phyloP scores from a whole-genome alignment of 1,140 invertebrate species.

The Melipona quadrifasciata region DNA sequence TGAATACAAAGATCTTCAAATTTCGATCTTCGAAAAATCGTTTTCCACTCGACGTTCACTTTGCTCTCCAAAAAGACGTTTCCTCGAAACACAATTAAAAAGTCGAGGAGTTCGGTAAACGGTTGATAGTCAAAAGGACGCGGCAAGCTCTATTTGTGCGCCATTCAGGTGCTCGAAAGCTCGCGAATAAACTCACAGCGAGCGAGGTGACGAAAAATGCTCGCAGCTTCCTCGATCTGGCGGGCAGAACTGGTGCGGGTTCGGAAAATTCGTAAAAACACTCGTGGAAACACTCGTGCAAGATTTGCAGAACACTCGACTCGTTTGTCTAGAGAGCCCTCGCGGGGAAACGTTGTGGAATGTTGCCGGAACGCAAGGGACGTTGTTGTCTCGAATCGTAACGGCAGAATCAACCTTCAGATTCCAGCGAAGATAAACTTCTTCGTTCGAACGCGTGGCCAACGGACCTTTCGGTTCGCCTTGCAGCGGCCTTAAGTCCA shows the following conservation, averaged over 20 bases:
- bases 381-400: neutral
- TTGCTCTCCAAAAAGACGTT: no score
- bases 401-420: neutral
- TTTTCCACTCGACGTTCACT: no score
- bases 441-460: no score
- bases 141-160: neutral
- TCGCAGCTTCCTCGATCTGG: neutral
- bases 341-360: neutral
- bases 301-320: slow-evolving; percentile 15
- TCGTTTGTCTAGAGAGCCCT: slow-evolving; percentile 11
- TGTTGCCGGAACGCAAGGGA: neutral
- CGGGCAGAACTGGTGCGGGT: neutral
- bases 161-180: neutral
- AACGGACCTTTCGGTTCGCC: neutral
- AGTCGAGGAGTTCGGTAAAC: neutral
- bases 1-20: neutral
- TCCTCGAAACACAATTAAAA: no score
- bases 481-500: neutral
- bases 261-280: slow-evolving; percentile 7
- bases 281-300: neutral
- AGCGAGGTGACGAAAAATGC: neutral
- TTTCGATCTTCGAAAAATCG: no score
- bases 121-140: neutral
- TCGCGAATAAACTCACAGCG: neutral
- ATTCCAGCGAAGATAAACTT: neutral